These are phyloP conservation scores for Propsilocerus akamusi DNA, from an alignment of 1,140 invertebrate species.

Conservation along the genomic window DNA sequence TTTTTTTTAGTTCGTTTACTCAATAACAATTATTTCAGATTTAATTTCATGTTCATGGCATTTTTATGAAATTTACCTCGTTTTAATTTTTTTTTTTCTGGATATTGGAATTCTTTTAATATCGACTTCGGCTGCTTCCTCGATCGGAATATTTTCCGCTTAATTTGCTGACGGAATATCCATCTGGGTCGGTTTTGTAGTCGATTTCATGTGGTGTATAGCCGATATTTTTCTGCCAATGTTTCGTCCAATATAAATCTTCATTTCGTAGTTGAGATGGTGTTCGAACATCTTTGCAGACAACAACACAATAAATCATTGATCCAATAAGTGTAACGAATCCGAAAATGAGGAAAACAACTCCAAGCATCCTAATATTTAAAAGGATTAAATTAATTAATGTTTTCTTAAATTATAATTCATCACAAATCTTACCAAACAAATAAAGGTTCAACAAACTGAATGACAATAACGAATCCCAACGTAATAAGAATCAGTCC, in stretches of 20 bases:
- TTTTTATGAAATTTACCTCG: no score
- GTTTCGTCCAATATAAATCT: slow-evolving; percentile 73
- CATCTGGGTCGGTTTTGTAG: slow-evolving; percentile 39
- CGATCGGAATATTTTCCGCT: slow-evolving; percentile 46
- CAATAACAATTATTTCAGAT: no score
- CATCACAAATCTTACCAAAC: slow-evolving; percentile 52
- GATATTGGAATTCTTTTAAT: no score
- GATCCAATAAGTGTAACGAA: slow-evolving; percentile 68
- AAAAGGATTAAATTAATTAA: not conserved
- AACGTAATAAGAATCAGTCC: slow-evolving; percentile 68
- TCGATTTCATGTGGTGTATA: slow-evolving; percentile 53
- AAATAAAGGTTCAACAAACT: slow-evolving; percentile 67
- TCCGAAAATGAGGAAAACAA: slow-evolving; percentile 70
- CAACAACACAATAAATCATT: slow-evolving; percentile 65
- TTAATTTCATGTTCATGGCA: no score
- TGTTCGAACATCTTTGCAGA: slow-evolving; percentile 55
- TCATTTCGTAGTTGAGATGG: slow-evolving; percentile 49
- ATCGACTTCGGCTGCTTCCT: no score
- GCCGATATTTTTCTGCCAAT: slow-evolving; percentile 71
- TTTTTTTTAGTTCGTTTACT: no score
- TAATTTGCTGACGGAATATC: slow-evolving; percentile 39
- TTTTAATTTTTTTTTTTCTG: no score
- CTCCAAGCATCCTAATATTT: slow-evolving; percentile 51
- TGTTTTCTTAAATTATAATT: not conserved
- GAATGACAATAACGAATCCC: slow-evolving; percentile 77